Evolutionary conservation across 2,113 vertebrate genomes (phyloP).

Genomic region (Urocitellus parryii): DNA sequence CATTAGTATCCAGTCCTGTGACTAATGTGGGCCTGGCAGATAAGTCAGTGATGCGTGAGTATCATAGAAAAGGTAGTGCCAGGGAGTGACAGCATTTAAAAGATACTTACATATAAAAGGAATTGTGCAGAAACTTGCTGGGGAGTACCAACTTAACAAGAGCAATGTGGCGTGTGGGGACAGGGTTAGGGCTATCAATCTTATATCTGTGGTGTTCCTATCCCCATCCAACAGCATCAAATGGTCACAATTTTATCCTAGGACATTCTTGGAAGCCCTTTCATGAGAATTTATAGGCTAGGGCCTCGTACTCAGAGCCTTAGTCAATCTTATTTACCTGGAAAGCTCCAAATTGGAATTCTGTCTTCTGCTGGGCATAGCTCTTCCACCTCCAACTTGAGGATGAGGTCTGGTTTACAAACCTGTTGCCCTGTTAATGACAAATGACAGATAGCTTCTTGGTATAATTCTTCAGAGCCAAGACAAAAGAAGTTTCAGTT

Average conservation of each 20-base stretch:
- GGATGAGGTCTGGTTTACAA: constrained; percentile 76
- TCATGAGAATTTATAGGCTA: not conserved
- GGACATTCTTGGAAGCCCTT: constrained; percentile 28
- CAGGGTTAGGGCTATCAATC: not conserved
- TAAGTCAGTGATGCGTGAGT: not conserved
- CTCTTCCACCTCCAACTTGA: constrained; percentile 76
- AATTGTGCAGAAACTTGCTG: not conserved
- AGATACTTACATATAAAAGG: not conserved
- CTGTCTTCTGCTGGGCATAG: constrained; percentile 18
- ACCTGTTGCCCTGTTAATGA: constrained; percentile 71
- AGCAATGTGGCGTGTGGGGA: not conserved
- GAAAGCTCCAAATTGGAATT: constrained; percentile 59
- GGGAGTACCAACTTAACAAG: constrained; percentile 6
- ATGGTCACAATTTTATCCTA: not conserved
- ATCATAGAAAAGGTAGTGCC: not conserved
- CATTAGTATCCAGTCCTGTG: not conserved
- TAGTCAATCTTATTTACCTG: constrained; percentile 69
- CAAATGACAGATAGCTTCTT: constrained; percentile 64
- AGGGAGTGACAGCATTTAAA: not conserved
- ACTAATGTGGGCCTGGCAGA: not conserved
- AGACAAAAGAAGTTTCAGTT: constrained; percentile 50
- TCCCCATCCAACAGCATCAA: not conserved
- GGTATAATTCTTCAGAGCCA: constrained; percentile 39
- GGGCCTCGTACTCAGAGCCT: not conserved
- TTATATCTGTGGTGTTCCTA: not conserved